phyloP scores from a whole-genome alignment of 2,888 invertebrate genomes.

The Sinhomidia bicolor region DNA sequence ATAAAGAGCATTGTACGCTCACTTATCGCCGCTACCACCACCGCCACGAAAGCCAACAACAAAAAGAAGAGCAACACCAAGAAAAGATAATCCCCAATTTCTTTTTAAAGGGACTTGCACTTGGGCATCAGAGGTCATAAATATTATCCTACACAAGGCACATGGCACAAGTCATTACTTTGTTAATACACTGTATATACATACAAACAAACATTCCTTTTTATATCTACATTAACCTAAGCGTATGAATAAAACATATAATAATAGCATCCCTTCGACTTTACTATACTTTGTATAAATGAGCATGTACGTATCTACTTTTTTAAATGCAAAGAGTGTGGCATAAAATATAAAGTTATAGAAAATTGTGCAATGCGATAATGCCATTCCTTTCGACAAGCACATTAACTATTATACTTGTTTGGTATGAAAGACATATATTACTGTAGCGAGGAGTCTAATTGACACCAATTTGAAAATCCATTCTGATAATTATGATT shows the following conservation, averaged over 20 bases:
- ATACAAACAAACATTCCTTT: background rate
- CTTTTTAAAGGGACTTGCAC: conserved; percentile 43
- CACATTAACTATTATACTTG: background rate
- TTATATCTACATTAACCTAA: no score
- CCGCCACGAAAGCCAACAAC: conserved; percentile 4
- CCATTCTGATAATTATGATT: background rate
- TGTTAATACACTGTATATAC: background rate
- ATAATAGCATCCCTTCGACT: no score
- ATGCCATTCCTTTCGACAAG: background rate
- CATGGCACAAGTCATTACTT: conserved; percentile 55
- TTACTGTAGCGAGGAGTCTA: background rate
- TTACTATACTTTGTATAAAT: no score
- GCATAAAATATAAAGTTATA: background rate
- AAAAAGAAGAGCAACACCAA: background rate
- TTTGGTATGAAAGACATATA: background rate
- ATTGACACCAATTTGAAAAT: background rate
- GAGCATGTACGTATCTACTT: no score
- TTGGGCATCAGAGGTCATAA: conserved; percentile 58
- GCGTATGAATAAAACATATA: background rate
- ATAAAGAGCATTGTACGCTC: conserved; percentile 12
- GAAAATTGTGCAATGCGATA: background rate
- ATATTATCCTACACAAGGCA: conserved; percentile 64
- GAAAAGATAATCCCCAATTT: conserved; percentile 38
- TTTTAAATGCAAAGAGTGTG: no score
- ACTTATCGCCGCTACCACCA: conserved; percentile 31